Conservation (phyloP, 2,113 vertebrate species). For the Nymphicus hollandicus region DNA sequence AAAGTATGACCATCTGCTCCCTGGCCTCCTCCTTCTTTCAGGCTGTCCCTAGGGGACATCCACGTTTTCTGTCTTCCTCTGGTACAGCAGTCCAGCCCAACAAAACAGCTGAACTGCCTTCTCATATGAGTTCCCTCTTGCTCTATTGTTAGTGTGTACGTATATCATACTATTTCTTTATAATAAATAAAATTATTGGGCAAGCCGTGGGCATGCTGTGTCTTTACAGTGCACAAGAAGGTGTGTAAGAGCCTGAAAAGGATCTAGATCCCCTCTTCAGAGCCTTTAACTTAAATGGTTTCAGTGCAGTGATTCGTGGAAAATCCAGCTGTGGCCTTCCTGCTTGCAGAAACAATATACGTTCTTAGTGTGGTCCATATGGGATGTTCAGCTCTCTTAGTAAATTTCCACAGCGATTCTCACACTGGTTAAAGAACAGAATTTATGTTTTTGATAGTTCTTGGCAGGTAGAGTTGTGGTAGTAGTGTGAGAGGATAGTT, state of each 20-base stretch:
- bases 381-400: neutral
- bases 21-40: neutral
- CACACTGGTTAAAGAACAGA: neutral
- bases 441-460: neutral
- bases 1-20: constrained; percentile 26
- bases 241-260: neutral
- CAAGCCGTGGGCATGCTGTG: rapidly evolving
- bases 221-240: neutral
- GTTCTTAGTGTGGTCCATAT: neutral
- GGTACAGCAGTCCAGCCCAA: neutral
- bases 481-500: constrained; percentile 2
- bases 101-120: neutral
- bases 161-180: neutral
- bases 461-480: constrained; percentile 1
- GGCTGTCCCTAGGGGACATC: neutral
- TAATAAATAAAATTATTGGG: neutral
- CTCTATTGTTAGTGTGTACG: neutral
- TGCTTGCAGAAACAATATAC: neutral
- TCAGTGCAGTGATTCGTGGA: neutral
- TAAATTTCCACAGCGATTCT: neutral
- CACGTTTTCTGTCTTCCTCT: neutral
- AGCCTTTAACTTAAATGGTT: neutral
- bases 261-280: neutral
- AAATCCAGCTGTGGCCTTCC: neutral
- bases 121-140: neutral